Conservation (phyloP, 2,797 vertebrate species). For the Tragopan temminckii region DNA sequence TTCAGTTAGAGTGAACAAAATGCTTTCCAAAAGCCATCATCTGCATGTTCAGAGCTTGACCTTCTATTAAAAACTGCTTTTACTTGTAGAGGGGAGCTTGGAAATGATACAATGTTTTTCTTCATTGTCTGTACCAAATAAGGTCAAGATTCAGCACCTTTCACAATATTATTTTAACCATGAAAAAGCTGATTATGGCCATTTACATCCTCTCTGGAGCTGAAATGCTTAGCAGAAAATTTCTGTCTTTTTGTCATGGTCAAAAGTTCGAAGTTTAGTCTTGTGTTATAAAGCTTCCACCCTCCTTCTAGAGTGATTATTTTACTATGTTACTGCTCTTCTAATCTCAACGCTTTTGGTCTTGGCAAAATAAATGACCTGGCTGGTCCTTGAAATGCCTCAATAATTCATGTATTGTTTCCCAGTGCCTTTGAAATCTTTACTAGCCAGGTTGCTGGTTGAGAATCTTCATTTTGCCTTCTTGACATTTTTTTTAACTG, state of each 20-base stretch:
- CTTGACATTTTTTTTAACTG: conserved; percentile 40
- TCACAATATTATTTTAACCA: conserved; percentile 28
- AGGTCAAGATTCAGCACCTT: conserved; percentile 1
- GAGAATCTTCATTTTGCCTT: conserved; percentile 36
- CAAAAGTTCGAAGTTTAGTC: background rate
- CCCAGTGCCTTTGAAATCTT: conserved; percentile 43
- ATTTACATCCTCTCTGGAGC: background rate
- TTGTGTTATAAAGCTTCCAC: background rate
- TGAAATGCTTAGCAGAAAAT: conserved; percentile 7
- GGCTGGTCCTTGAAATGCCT: conserved; percentile 12
- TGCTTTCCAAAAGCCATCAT: background rate
- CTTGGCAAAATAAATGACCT: conserved; percentile 27
- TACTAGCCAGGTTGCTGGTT: conserved; percentile 17
- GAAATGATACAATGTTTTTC: background rate
- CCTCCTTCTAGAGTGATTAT: background rate
- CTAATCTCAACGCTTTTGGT: background rate
- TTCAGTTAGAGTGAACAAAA: background rate
- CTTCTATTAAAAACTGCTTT: conserved; percentile 14
- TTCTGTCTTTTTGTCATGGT: conserved; percentile 25
- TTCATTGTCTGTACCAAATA: background rate
- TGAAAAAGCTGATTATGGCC: background rate
- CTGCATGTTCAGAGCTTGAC: background rate
- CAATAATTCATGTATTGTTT: conserved; percentile 52
- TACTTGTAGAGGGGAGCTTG: background rate
- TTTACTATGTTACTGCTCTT: background rate